Evolutionary conservation across 2,888 invertebrate species (phyloP).

Genomic region (Aphidius colemani): DNA sequence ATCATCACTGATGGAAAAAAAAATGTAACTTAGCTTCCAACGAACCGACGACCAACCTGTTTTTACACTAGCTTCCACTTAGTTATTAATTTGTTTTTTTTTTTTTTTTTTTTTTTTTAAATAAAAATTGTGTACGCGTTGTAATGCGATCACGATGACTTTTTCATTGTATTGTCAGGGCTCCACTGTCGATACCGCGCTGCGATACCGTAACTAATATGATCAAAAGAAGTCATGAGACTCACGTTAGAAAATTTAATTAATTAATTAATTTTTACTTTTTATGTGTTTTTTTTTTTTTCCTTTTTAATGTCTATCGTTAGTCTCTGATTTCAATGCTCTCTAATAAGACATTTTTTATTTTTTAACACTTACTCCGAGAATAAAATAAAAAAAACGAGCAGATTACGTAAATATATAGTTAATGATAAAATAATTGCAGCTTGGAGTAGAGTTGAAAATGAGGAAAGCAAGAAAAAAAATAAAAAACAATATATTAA

Average conservation of each 20-base stretch:
- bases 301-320: constrained; percentile 12
- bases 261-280: constrained; percentile 10
- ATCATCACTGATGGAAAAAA: constrained; percentile 18
- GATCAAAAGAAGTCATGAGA: constrained; percentile 26
- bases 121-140: too few species aligned
- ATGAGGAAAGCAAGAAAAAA: not conserved
- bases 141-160: too few species aligned
- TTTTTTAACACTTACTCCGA: constrained; percentile 6
- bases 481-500: constrained; percentile 4
- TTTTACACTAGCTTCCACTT: constrained; percentile 7
- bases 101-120: constrained; percentile 7
- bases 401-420: constrained; percentile 1
- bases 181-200: constrained; percentile 44
- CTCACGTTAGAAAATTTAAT: constrained; percentile 19
- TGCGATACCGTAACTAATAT: constrained; percentile 42
- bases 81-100: not conserved
- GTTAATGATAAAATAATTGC: too few species aligned
- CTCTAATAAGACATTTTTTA: not conserved
- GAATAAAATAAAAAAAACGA: constrained; percentile 10
- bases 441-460: too few species aligned
- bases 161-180: constrained; percentile 12
- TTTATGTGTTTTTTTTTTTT: not conserved
- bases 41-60: constrained; percentile 30
- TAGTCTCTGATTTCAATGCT: constrained; percentile 25
- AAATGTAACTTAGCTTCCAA: constrained; percentile 8